Percentiles rank a stretch among this genome's conserved stretches.
phyloP scores from a whole-genome alignment of 2,888 invertebrate genomes.

The Gnatocerus cornutus region DNA sequence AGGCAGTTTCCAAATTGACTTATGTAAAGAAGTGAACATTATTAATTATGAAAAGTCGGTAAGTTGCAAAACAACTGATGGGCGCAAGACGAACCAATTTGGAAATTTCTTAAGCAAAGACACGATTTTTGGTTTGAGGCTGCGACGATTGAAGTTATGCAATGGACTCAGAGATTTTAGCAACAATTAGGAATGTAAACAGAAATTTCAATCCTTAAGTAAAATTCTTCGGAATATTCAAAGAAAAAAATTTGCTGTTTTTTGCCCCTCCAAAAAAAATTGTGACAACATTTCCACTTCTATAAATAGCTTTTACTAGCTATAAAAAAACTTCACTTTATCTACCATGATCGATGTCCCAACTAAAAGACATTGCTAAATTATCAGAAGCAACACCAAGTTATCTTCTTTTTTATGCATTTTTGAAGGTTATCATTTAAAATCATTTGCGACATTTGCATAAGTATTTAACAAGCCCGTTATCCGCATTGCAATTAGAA shows the following conservation, averaged over 20 bases:
- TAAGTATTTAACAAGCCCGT: not conserved
- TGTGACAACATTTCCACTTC: no score
- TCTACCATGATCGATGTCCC: no score
- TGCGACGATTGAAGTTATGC: not conserved
- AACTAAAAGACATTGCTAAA: no score
- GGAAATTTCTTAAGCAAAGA: not conserved
- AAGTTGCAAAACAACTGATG: constrained; percentile 20
- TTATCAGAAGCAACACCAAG: no score
- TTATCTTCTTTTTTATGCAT: not conserved
- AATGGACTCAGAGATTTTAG: no score
- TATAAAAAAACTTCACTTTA: no score
- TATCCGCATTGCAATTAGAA: constrained; percentile 5
- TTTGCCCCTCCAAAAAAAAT: no score
- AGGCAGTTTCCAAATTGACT: constrained; percentile 29
- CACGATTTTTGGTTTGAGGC: not conserved
- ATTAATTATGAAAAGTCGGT: constrained; percentile 27
- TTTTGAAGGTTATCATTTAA: not conserved
- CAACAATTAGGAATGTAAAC: no score
- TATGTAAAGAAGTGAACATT: constrained; percentile 29
- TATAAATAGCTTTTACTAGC: no score
- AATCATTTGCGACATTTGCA: constrained; percentile 1
- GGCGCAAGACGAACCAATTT: constrained; percentile 10
- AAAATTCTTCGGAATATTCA: no score
- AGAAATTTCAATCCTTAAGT: no score
- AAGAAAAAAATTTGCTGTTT: no score